Conservation (phyloP, 1,140 invertebrate species). For the Bathynomus jamesi region DNA sequence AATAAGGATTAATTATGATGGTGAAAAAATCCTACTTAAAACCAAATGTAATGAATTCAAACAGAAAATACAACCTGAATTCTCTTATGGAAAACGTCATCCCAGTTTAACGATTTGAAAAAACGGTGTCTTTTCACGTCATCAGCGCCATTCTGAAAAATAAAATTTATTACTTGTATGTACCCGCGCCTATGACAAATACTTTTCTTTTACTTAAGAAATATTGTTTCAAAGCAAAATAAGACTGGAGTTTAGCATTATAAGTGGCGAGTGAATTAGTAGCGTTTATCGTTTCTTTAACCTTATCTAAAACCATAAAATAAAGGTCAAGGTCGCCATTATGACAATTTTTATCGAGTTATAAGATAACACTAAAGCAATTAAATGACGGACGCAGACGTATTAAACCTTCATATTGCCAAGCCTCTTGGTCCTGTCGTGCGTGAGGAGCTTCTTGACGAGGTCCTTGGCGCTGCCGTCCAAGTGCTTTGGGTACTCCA, state of each 20-base stretch:
- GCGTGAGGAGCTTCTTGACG: constrained; percentile 84
- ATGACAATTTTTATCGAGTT: no score
- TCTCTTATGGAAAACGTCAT: constrained; percentile 70
- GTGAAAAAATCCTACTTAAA: neutral
- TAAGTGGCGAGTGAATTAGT: no score
- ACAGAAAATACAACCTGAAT: constrained; percentile 54
- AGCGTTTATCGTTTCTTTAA: no score
- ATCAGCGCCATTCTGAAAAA: constrained; percentile 75
- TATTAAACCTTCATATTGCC: constrained; percentile 93
- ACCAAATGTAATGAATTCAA: neutral
- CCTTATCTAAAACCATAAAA: neutral
- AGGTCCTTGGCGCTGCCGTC: constrained; percentile 90
- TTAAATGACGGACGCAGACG: no score
- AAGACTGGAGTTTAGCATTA: no score
- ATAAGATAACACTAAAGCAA: no score
- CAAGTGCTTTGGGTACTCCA: constrained; percentile 85
- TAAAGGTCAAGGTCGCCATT: neutral
- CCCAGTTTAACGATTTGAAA: constrained; percentile 89
- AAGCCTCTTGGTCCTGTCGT: constrained; percentile 82
- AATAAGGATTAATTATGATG: no score
- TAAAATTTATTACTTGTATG: no score
- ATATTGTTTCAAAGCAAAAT: no score
- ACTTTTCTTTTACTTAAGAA: no score
- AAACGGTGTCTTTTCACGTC: constrained; percentile 90
- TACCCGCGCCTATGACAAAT: no score